Conservation (phyloP, 2,888 invertebrate species). For the Hypercompe scribonia region DNA sequence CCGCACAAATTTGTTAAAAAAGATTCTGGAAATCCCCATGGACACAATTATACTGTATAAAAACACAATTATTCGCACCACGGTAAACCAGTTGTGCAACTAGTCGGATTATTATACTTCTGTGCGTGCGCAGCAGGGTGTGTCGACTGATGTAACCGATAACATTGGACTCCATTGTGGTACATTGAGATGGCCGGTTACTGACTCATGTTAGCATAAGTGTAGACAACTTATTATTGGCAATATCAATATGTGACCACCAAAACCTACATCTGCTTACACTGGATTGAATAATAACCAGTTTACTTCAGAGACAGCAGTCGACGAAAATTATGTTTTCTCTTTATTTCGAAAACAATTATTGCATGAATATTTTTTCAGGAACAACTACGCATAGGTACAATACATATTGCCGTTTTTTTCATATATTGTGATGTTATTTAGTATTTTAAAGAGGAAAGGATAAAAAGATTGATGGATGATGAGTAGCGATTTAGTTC, state of each 20-base stretch:
- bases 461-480: too few relatives aligned
- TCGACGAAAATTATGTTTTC: background rate
- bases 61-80: constrained; percentile 20
- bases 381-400: background rate
- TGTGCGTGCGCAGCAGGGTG: constrained; percentile 30
- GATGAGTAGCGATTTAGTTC: too few relatives aligned
- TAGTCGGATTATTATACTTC: constrained; percentile 13
- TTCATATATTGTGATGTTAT: too few relatives aligned
- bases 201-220: constrained; percentile 32
- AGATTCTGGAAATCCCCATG: constrained; percentile 15
- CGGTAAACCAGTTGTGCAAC: constrained; percentile 25
- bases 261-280: background rate
- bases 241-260: background rate
- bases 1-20: background rate
- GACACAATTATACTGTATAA: constrained; percentile 19
- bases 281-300: background rate
- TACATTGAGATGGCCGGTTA: constrained; percentile 21
- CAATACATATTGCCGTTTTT: too few relatives aligned
- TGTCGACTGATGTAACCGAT: constrained; percentile 40
- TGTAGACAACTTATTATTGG: background rate
- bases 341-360: background rate
- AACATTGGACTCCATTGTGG: constrained; percentile 22
- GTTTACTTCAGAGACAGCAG: background rate
- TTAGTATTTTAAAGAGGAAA: too few relatives aligned
- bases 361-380: background rate